These are phyloP conservation scores for Cuculus canorus DNA, from an alignment of 2,797 vertebrate genomes.

Conservation along the genomic window DNA sequence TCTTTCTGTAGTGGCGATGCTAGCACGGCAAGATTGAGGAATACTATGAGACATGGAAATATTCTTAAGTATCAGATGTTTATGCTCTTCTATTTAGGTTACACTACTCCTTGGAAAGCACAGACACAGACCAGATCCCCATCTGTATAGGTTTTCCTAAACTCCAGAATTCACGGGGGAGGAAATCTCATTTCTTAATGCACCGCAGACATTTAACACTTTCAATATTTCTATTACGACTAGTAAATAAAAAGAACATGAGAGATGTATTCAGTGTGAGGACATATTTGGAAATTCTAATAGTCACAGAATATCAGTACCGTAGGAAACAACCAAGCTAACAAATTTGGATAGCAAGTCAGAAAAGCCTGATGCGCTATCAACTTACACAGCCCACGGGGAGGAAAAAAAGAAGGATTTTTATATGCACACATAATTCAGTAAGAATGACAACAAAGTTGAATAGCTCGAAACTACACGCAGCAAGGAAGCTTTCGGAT, in stretches of 20 bases:
- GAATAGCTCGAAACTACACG: not conserved
- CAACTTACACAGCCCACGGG: not conserved
- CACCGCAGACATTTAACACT: not conserved
- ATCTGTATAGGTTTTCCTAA: constrained; percentile 16
- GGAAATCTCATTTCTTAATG: constrained; percentile 11
- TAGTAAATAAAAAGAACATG: not conserved
- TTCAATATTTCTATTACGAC: not conserved
- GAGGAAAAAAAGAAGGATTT: not conserved
- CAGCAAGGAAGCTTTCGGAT: not conserved
- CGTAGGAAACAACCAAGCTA: not conserved
- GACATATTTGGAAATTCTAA: not conserved
- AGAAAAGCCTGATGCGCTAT: not conserved
- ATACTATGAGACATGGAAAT: not conserved
- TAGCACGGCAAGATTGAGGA: not conserved
- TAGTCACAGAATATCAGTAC: not conserved
- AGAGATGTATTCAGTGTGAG: not conserved
- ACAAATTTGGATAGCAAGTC: not conserved
- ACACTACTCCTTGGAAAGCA: not conserved
- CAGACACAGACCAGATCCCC: not conserved
- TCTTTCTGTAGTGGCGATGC: accelerated
- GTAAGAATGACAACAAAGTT: not conserved
- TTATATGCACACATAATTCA: not conserved
- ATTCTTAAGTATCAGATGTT: not conserved
- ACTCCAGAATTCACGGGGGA: constrained; percentile 1
- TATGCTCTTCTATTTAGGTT: constrained; percentile 9